These are phyloP conservation scores for Nasonia oneida DNA, from an alignment of 2,888 invertebrate species.

Conservation along the genomic window DNA sequence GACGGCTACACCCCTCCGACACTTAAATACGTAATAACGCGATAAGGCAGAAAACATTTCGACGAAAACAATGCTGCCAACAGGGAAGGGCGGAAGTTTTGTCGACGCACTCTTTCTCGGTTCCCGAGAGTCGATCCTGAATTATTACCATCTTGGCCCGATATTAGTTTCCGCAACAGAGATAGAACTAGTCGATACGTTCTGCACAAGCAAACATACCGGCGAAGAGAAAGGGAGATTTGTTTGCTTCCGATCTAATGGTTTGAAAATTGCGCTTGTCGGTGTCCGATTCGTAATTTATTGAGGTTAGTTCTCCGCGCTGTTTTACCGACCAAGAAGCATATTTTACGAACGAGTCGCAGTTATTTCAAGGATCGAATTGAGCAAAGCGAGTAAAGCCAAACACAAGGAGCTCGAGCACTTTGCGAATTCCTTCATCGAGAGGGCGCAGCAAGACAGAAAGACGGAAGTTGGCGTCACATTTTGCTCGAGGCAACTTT, in stretches of 20 bases:
- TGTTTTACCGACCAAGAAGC: not conserved
- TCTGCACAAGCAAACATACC: not conserved
- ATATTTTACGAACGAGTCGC: not conserved
- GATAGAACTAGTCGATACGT: not conserved
- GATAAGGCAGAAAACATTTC: not conserved
- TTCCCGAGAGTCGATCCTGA: not conserved
- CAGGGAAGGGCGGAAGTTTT: not conserved
- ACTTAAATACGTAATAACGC: conserved; percentile 5
- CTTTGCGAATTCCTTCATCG: not conserved
- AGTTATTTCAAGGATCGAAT: not conserved
- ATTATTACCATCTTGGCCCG: conserved; percentile 3
- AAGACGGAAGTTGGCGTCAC: not conserved
- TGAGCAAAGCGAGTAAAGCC: not conserved
- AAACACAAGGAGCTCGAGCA: not conserved
- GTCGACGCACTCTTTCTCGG: not conserved
- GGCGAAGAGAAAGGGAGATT: not conserved
- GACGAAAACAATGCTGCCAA: not conserved
- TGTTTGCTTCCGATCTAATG: not conserved
- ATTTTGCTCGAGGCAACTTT: conserved; percentile 36
- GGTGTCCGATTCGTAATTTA: too few species aligned
- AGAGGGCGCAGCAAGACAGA: not conserved
- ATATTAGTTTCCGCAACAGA: conserved; percentile 1
- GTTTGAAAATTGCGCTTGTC: not conserved
- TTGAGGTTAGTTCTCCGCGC: not conserved
- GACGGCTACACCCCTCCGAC: not conserved